These are phyloP conservation scores for Dromiciops gliroides DNA, from an alignment of 2,113 vertebrate species.

Conservation along the genomic window DNA sequence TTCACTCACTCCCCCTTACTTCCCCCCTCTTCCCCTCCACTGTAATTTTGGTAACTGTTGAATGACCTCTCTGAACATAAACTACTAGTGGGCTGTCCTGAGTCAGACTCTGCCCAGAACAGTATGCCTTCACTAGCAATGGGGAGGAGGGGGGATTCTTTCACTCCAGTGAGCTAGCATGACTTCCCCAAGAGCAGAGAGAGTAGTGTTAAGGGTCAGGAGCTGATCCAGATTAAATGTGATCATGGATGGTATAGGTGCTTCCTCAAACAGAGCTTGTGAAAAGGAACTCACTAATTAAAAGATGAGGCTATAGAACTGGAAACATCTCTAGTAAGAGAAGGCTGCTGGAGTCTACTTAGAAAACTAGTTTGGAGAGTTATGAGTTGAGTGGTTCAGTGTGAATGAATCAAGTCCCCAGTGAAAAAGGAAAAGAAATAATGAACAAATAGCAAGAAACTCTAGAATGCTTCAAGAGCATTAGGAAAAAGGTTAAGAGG, in stretches of 20 bases:
- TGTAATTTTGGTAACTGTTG: neutral
- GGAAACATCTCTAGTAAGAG: neutral
- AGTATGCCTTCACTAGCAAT: neutral
- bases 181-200: neutral
- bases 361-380: neutral
- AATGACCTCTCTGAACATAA: neutral
- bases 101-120: neutral
- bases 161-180: neutral
- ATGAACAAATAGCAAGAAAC: too few species aligned
- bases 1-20: too few species aligned
- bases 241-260: neutral
- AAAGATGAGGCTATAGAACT: neutral
- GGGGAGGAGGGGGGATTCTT: neutral
- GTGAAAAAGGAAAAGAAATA: too few species aligned
- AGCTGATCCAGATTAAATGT: neutral
- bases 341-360: neutral
- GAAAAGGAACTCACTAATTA: neutral
- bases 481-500: too few species aligned
- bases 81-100: neutral
- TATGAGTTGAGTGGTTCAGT: neutral
- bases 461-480: too few species aligned
- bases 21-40: too few species aligned
- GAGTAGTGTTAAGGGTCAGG: neutral
- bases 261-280: neutral
- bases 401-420: too few species aligned